A percentile compares a stretch with the other conserved stretches of the same genome.
Conservation (phyloP, 2,888 invertebrate genomes). For the Cremastinae sp. region DNA sequence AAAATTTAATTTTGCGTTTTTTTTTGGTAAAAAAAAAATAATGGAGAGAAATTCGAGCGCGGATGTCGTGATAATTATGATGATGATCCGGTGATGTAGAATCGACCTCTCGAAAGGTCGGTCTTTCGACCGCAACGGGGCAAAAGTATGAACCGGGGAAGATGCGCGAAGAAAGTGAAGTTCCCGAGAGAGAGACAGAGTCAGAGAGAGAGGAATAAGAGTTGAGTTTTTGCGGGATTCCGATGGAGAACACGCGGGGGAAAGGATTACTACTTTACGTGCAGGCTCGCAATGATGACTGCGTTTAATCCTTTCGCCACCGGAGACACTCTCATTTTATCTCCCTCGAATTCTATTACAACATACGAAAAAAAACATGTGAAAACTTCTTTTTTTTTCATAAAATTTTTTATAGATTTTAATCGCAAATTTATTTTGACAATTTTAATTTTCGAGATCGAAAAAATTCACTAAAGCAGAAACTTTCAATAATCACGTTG, state of each 20-base stretch:
- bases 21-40: background rate
- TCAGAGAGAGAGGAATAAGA: no score
- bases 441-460: no score
- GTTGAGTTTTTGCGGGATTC: background rate
- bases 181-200: slow-evolving; percentile 49
- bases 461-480: no score
- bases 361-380: slow-evolving; percentile 4
- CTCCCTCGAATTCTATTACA: slow-evolving; percentile 17
- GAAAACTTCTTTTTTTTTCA: background rate
- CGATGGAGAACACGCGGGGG: background rate
- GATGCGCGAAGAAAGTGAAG: slow-evolving; percentile 75
- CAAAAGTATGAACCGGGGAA: slow-evolving; percentile 53
- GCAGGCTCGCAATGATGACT: slow-evolving; percentile 37
- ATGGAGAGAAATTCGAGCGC: slow-evolving; percentile 15
- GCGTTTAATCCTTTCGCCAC: slow-evolving; percentile 57
- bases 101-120: slow-evolving; percentile 77
- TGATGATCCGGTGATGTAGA: background rate
- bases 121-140: slow-evolving; percentile 50
- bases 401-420: no score
- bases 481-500: no score
- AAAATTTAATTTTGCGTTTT: background rate
- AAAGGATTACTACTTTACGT: slow-evolving; percentile 37
- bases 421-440: no score
- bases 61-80: background rate
- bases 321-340: slow-evolving; percentile 17